phyloP scores from a whole-genome alignment of 2,113 vertebrate species.

The Chaenogobius annularis region DNA sequence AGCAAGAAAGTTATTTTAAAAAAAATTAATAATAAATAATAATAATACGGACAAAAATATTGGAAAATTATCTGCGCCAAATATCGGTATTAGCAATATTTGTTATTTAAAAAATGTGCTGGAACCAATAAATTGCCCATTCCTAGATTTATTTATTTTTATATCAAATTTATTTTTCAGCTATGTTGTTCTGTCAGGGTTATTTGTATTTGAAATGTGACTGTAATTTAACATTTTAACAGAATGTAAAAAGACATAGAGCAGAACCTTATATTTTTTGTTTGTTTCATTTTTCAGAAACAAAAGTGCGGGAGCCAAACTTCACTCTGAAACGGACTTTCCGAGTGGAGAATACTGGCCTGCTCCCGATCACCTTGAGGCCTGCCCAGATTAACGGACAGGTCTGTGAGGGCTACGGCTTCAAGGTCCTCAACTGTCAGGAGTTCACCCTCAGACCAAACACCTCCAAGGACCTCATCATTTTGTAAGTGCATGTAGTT shows the following conservation, averaged over 20 bases:
- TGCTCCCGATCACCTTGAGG: constrained; percentile 87
- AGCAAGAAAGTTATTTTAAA: too few relatives aligned
- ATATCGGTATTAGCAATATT: too few relatives aligned
- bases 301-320: constrained; percentile 90
- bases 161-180: background rate
- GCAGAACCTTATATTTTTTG: background rate
- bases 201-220: background rate
- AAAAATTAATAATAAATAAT: too few relatives aligned
- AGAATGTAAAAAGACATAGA: background rate
- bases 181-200: background rate
- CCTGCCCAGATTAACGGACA: constrained; percentile 92
- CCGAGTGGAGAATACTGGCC: constrained; percentile 92
- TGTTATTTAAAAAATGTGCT: too few relatives aligned
- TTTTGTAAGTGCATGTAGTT: constrained; percentile 84
- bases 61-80: too few relatives aligned
- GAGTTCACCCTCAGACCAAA: constrained; percentile 94
- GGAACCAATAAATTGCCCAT: too few relatives aligned
- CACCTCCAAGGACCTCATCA: constrained; percentile 92
- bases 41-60: too few relatives aligned
- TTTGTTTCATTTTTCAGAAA: constrained; percentile 71
- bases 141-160: too few relatives aligned
- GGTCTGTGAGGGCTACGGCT: constrained; percentile 94
- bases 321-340: constrained; percentile 92
- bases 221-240: background rate
- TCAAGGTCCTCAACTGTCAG: constrained; percentile 96